Conservation (phyloP, 2,113 vertebrate genomes). For the Lipophrys pholis region DNA sequence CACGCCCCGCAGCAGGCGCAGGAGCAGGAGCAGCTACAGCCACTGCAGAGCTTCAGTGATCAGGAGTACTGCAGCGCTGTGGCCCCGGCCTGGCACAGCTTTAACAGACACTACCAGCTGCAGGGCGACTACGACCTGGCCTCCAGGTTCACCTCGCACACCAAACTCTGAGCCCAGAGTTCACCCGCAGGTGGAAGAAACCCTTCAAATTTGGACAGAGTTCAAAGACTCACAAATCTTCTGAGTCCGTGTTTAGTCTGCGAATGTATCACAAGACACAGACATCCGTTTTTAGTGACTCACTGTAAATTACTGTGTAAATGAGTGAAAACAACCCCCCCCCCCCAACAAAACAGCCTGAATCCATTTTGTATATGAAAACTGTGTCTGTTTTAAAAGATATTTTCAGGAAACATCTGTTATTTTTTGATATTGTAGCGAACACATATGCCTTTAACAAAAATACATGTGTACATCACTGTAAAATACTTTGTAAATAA, state of each 20-base stretch:
- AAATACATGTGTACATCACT: too few species aligned
- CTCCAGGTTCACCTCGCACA: conserved; percentile 62
- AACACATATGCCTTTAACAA: too few species aligned
- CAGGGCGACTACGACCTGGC: conserved; percentile 81
- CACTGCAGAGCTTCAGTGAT: conserved; percentile 62
- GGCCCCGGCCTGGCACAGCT: conserved; percentile 83
- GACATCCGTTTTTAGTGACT: too few species aligned
- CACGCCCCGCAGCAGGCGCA: conserved; percentile 68
- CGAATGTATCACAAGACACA: not conserved
- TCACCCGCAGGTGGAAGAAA: not conserved
- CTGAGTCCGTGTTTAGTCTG: not conserved
- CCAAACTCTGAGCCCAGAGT: conserved; percentile 52
- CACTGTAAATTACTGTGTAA: too few species aligned
- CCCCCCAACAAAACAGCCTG: too few species aligned
- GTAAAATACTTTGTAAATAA: too few species aligned
- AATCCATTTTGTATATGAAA: too few species aligned
- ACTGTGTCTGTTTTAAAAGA: too few species aligned
- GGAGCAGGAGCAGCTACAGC: too few species aligned
- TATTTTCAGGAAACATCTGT: too few species aligned
- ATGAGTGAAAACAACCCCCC: too few species aligned
- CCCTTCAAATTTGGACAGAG: not conserved
- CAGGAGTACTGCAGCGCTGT: conserved; percentile 80
- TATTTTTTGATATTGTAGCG: too few species aligned
- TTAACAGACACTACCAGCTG: conserved; percentile 83
- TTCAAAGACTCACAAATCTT: conserved; percentile 12